Evolutionary conservation across 2,113 vertebrate genomes (phyloP), one percentile per base, ranked within the genome.

Genomic region (Boleophthalmus pectinirostris): DNA sequence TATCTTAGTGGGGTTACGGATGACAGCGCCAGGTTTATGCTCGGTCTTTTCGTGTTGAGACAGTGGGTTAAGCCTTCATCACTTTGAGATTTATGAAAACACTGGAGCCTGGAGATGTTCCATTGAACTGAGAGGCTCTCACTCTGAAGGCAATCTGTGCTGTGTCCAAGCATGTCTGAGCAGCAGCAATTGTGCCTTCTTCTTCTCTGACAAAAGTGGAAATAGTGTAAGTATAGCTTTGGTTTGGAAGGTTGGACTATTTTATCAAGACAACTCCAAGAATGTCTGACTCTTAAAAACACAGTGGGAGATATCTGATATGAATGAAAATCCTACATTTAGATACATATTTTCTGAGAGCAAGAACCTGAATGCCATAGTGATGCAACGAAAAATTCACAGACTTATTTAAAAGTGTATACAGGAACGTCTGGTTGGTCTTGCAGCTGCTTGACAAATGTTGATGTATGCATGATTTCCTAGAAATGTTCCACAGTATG

Each of bases 11-110:
- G 43, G 24, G 15, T 66, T 79, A 61, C 73, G 25, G 45, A 35
- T 63, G 66, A 69, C 60, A 51, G 54, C 33, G 68, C 29, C 43
- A 24, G n/a, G 7, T 68, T 68, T 54, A 49, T 38, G 65, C 65
- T 67, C 43, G 71, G 68, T 23, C 45, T 46, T 73, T 69, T 49
- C 64, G 29, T 72, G 66, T 78, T 38, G 66, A 85, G 84, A 72
- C 70, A 74, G 46, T 45, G 68, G 72, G 63, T 78, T 83, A 77
- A 79, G 75, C 54, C 77, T 83, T 75, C 68, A 82, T 83, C 73
- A 68, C 53, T 84, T 64, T 64, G 61, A 64, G 10, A 38, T 64
- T 64, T 64, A n/a, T 64, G 61, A 38, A 64, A 38, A 74, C n/a
- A 70, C 8, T 51, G 69, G 72, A 60, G 70, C 6, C 29, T 64